Conservation (phyloP, 2,797 vertebrate species). For the Epinephelus malabaricus region DNA sequence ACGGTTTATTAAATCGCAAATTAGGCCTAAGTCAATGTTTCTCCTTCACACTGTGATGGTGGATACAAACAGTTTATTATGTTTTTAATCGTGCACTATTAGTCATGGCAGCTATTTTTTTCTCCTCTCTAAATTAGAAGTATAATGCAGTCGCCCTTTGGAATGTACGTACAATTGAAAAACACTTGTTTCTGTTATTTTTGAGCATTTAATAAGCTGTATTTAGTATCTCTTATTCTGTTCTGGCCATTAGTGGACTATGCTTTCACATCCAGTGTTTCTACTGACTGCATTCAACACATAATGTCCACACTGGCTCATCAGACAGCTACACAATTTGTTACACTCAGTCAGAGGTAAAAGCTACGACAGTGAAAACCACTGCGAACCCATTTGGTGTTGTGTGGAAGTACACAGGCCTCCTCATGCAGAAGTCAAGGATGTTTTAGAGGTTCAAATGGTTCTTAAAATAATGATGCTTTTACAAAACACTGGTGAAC, state of each 20-base stretch:
- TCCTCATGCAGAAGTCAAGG: slow-evolving; percentile 14
- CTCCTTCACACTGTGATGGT: slow-evolving; percentile 21
- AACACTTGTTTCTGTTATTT: not conserved
- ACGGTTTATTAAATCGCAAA: slow-evolving; percentile 66
- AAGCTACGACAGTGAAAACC: slow-evolving; percentile 29
- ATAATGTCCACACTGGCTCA: not conserved
- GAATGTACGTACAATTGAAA: slow-evolving; percentile 9
- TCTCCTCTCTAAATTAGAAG: not conserved
- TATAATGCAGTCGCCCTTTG: slow-evolving; percentile 9
- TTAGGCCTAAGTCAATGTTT: slow-evolving; percentile 54
- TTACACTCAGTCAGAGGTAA: slow-evolving; percentile 19
- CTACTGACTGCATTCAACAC: not conserved
- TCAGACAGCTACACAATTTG: not conserved
- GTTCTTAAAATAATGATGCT: slow-evolving; percentile 34
- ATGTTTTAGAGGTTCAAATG: slow-evolving; percentile 32
- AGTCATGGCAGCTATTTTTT: slow-evolving; percentile 23
- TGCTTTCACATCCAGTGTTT: no score
- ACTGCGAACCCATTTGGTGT: slow-evolving; percentile 13
- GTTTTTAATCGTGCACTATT: slow-evolving; percentile 39
- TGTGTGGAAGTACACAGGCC: not conserved
- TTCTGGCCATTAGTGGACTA: not conserved
- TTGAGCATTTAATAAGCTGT: not conserved
- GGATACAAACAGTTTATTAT: slow-evolving; percentile 38
- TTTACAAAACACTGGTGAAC: slow-evolving; percentile 25
- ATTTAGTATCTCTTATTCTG: not conserved